Evolutionary conservation across 92 coral and sea anemone species (phyloP).

Genomic region (Siderastrea siderea): DNA sequence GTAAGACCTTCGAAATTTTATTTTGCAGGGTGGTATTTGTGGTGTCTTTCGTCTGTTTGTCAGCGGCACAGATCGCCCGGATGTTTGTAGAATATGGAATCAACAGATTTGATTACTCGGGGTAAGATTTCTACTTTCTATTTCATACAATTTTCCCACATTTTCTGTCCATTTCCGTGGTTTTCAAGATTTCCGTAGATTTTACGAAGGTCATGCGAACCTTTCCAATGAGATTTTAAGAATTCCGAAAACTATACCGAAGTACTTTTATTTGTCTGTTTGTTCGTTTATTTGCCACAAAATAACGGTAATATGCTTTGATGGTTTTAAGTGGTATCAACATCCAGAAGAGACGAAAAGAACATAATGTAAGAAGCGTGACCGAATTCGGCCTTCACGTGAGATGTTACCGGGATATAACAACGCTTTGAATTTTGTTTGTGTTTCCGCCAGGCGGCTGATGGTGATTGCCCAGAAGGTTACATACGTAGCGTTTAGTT

Average conservation of each 20-base stretch:
- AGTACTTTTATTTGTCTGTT: too few species aligned
- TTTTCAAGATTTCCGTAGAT: too few species aligned
- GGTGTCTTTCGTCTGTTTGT: conserved; percentile 43
- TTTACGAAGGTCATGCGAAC: too few species aligned
- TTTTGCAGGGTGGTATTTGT: conserved; percentile 63
- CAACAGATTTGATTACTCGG: conserved; percentile 64
- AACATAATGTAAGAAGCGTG: too few species aligned
- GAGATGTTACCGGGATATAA: too few species aligned
- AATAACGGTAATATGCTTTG: too few species aligned
- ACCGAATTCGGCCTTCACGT: too few species aligned
- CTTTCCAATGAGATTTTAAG: too few species aligned
- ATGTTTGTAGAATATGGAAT: conserved; percentile 79
- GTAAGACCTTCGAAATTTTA: background rate
- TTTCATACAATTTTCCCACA: background rate
- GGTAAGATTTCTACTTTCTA: conserved; percentile 18
- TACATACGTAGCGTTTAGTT: conserved; percentile 68
- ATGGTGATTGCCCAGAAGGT: conserved; percentile 70
- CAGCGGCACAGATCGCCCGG: conserved; percentile 74
- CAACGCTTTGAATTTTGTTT: background rate
- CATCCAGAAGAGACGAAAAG: too few species aligned
- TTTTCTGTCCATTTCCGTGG: background rate
- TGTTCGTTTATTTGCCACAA: too few species aligned
- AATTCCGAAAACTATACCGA: too few species aligned
- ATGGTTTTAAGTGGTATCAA: too few species aligned
- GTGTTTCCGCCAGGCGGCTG: conserved; percentile 46